phyloP scores from a whole-genome alignment of 2,113 vertebrate genomes.

The Petromus typicus region DNA sequence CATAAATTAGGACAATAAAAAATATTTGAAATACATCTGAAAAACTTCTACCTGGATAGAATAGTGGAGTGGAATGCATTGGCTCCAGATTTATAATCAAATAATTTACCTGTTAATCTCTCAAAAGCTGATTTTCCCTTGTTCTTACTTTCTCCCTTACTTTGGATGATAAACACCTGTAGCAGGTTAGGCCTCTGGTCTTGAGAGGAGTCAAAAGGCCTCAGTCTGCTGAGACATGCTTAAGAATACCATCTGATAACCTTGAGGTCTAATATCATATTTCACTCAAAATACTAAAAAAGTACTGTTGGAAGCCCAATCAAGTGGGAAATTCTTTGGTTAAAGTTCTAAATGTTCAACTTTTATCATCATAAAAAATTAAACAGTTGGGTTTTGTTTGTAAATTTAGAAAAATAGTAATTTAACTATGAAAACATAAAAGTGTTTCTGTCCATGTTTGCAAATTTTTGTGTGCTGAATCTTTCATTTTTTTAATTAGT shows the following conservation, averaged over 20 bases:
- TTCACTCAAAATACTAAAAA: not conserved
- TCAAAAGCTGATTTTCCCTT: not conserved
- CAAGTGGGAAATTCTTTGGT: not conserved
- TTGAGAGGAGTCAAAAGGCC: not conserved
- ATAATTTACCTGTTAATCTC: not conserved
- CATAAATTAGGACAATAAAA: not conserved
- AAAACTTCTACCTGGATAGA: not conserved
- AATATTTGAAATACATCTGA: not conserved
- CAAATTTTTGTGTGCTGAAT: not conserved
- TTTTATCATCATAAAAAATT: not conserved
- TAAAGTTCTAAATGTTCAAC: not conserved
- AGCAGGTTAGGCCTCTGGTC: not conserved
- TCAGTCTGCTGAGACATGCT: not conserved
- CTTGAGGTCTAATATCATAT: not conserved
- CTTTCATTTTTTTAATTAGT: not conserved
- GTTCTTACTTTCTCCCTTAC: not conserved
- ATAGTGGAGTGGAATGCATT: not conserved
- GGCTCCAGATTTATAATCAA: not conserved
- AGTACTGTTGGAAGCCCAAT: not conserved
- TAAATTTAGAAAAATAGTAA: not conserved
- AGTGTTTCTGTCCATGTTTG: not conserved
- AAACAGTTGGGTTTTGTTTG: not conserved
- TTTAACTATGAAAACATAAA: slow-evolving; percentile 3
- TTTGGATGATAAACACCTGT: not conserved
- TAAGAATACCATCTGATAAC: not conserved